phyloP scores from a whole-genome alignment of 2,113 vertebrate species.

The Nibea albiflora region DNA sequence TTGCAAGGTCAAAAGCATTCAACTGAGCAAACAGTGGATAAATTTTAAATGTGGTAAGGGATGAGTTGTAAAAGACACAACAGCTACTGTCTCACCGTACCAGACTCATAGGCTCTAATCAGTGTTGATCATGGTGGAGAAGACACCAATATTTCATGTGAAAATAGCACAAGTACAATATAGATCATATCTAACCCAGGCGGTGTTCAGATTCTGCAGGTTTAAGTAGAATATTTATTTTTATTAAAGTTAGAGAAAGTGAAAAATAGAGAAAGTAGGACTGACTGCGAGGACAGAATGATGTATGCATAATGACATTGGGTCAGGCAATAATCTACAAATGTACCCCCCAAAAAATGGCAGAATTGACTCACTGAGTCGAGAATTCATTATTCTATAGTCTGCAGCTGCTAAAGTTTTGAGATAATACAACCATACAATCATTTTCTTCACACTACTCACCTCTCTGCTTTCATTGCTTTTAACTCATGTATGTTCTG shows the following conservation, averaged over 20 bases:
- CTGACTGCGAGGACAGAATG: neutral
- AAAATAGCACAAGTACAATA: too few species aligned
- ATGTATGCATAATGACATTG: neutral
- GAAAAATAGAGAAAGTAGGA: neutral
- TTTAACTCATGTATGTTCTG: neutral
- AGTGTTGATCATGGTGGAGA: neutral
- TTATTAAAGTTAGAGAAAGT: too few species aligned
- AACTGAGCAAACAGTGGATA: constrained; percentile 4
- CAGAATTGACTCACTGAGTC: neutral
- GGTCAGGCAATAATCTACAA: neutral
- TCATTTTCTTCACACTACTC: neutral
- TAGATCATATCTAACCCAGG: too few species aligned
- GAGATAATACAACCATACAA: neutral
- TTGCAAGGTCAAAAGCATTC: constrained; percentile 19
- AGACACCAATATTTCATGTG: neutral
- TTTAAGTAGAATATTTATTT: too few species aligned
- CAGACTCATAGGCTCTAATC: neutral
- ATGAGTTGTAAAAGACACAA: neutral
- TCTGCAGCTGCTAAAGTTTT: neutral
- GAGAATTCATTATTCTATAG: neutral
- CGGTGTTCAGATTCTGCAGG: too few species aligned
- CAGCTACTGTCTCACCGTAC: neutral
- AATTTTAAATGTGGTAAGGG: neutral
- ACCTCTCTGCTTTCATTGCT: neutral
- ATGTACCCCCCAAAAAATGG: neutral